Evolutionary conservation across 2,113 vertebrate species (phyloP).

Genomic region (Macquaria australasica): DNA sequence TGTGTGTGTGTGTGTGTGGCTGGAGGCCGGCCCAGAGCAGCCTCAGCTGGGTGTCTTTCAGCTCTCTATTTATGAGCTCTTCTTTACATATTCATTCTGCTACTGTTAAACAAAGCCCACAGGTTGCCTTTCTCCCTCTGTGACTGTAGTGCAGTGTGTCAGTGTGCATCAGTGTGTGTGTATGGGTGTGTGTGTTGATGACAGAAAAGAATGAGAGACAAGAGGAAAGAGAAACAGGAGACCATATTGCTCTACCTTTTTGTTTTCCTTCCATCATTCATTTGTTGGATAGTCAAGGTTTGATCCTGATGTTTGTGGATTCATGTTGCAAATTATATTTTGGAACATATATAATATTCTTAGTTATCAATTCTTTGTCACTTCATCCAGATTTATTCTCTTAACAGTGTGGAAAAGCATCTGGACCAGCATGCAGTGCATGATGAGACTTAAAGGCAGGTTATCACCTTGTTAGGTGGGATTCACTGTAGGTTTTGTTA

Average conservation of each 20-base stretch:
- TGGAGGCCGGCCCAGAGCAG: conserved; percentile 70
- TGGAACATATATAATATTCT: background rate
- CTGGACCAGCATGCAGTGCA: background rate
- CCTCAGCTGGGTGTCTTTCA: conserved; percentile 82
- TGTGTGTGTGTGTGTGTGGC: conserved; percentile 44
- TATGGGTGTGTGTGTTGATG: conserved; percentile 8
- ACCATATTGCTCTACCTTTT: background rate
- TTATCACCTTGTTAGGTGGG: background rate
- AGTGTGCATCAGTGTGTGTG: conserved; percentile 27
- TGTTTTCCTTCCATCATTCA: background rate
- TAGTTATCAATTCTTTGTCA: background rate
- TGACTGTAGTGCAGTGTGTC: conserved; percentile 51
- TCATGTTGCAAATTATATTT: background rate
- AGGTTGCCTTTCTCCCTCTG: conserved; percentile 63
- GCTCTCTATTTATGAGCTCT: conserved; percentile 82
- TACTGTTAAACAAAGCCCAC: conserved; percentile 79
- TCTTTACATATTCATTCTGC: conserved; percentile 87
- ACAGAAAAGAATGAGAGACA: conserved; percentile 14
- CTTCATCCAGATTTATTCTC: background rate
- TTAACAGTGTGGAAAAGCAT: background rate
- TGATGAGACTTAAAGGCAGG: background rate
- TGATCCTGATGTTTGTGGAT: background rate
- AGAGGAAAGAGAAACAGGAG: background rate
- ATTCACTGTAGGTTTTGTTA: background rate
- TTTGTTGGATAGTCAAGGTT: background rate